phyloP scores from a whole-genome alignment of 1,140 invertebrate species.

The Scaptomyza hsui region DNA sequence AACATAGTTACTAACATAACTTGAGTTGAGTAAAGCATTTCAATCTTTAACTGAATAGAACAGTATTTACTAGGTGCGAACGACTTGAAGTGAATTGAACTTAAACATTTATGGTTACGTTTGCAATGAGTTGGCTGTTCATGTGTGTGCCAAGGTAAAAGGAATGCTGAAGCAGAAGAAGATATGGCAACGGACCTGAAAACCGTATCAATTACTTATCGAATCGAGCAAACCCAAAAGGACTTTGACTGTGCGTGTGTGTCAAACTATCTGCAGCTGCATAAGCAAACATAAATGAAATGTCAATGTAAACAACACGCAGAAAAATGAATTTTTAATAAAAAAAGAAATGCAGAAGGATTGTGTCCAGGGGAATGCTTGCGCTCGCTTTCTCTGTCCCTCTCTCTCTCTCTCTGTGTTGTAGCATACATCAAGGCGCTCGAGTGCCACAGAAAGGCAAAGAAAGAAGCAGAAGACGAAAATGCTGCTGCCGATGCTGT shows the following conservation, averaged over 20 bases:
- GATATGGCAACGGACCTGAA: conserved; percentile 35
- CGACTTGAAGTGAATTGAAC: not conserved
- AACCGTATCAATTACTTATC: conserved; percentile 50
- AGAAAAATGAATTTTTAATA: conserved; percentile 66
- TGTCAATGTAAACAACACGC: conserved; percentile 62
- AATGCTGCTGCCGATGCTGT: conserved; percentile 28
- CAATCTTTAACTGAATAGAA: too few species aligned
- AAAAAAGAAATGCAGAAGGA: conserved; percentile 21
- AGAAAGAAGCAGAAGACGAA: not conserved
- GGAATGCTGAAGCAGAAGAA: not conserved
- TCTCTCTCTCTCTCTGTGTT: not conserved
- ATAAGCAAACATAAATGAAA: conserved; percentile 64
- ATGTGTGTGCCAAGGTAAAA: not conserved
- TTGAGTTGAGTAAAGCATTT: too few species aligned
- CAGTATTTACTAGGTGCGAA: not conserved
- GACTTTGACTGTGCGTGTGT: conserved; percentile 39
- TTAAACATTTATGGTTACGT: conserved; percentile 33
- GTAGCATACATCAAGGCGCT: conserved; percentile 68
- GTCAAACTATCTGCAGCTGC: conserved; percentile 42
- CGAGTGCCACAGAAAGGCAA: conserved; percentile 13
- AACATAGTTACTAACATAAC: too few species aligned
- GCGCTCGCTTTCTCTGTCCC: not conserved
- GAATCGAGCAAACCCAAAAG: conserved; percentile 43
- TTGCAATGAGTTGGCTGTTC: not conserved
- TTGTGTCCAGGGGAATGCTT: conserved; percentile 9